Evolutionary conservation across 2,113 vertebrate genomes (phyloP).

Genomic region (Heterochromis multidens): DNA sequence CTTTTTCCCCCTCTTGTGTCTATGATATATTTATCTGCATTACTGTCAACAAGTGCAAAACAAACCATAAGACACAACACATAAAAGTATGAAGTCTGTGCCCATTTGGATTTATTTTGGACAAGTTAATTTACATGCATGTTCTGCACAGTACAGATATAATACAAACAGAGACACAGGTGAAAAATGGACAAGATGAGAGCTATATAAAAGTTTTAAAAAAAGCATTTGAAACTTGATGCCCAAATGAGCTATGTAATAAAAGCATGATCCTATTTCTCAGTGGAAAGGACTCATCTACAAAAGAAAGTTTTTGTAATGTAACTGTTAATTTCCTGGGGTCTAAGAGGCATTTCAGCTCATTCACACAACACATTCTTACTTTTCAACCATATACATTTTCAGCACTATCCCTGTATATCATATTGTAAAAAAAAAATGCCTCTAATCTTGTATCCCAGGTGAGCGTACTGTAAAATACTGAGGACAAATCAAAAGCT

Average conservation of each 20-base stretch:
- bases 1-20: constrained; percentile 57
- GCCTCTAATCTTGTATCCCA: not conserved
- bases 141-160: constrained; percentile 63
- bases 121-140: constrained; percentile 63
- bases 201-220: constrained; percentile 45
- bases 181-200: constrained; percentile 41
- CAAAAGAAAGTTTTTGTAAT: not conserved
- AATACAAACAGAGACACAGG: constrained; percentile 58
- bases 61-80: constrained; percentile 5
- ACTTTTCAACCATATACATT: not conserved
- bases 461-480: constrained; percentile 48
- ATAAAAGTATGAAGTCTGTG: constrained; percentile 23
- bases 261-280: constrained; percentile 42
- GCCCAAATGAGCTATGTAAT: constrained; percentile 27
- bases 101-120: constrained; percentile 63
- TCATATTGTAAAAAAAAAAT: not conserved
- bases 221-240: constrained; percentile 31
- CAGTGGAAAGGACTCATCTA: constrained; percentile 35
- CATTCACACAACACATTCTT: constrained; percentile 7
- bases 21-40: constrained; percentile 10
- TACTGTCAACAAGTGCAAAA: not conserved
- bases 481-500: constrained; percentile 46
- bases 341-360: constrained; percentile 3
- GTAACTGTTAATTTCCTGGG: not conserved
- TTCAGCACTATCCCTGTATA: not conserved